Conservation (phyloP, 1,140 invertebrate species). For the Hypothenemus hampei region DNA sequence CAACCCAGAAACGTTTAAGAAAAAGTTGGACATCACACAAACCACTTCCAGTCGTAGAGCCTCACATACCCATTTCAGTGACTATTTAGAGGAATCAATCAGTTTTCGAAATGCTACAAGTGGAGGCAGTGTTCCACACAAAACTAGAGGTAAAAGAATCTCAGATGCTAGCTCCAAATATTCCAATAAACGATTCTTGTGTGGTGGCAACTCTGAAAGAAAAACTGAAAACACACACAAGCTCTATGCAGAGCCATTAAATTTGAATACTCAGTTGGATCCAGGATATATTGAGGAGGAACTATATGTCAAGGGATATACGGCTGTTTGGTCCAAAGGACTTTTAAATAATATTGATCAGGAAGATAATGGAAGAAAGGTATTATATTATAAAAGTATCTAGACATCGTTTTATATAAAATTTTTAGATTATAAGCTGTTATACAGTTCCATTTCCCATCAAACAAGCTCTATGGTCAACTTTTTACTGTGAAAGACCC, state of each 20-base stretch:
- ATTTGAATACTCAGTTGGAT: constrained; percentile 27
- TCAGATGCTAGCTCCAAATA: constrained; percentile 32
- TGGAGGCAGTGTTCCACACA: constrained; percentile 23
- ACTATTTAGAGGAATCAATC: constrained; percentile 30
- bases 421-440: constrained; percentile 52
- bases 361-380: constrained; percentile 48
- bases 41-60: too few relatives aligned
- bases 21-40: constrained; percentile 22
- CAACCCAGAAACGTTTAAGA: constrained; percentile 13
- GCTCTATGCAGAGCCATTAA: not conserved
- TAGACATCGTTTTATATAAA: not conserved
- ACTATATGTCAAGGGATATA: constrained; percentile 78
- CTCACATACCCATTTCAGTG: constrained; percentile 9
- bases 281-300: constrained; percentile 67
- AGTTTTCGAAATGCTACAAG: constrained; percentile 32
- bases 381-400: constrained; percentile 1
- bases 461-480: constrained; percentile 76
- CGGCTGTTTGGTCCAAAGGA: constrained; percentile 75
- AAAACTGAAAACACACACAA: constrained; percentile 14
- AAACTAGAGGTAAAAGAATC: constrained; percentile 28
- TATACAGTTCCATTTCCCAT: constrained; percentile 79
- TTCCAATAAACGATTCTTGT: constrained; percentile 31
- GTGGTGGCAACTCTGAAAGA: constrained; percentile 16
- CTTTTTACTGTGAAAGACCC: constrained; percentile 58
- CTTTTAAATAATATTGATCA: constrained; percentile 46